Evolutionary conservation across 2,113 vertebrate species (phyloP).

Genomic region (Talpa occidentalis): DNA sequence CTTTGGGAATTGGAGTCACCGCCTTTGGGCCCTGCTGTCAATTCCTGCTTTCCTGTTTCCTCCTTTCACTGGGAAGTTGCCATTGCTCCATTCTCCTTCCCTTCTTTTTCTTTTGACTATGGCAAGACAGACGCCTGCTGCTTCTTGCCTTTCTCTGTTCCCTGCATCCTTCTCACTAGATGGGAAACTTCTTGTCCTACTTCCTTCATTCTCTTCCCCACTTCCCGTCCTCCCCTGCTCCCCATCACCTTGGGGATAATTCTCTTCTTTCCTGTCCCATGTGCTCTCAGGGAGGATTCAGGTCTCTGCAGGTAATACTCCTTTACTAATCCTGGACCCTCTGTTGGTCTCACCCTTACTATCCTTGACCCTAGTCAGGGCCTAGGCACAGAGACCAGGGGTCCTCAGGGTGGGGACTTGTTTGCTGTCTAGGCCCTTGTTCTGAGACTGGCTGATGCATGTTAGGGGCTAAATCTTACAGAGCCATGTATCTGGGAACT

Average conservation of each 20-base stretch:
- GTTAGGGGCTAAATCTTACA: constrained; percentile 47
- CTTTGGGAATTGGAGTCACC: constrained; percentile 41
- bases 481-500: neutral
- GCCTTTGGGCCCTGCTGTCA: constrained; percentile 37
- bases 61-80: constrained; percentile 46
- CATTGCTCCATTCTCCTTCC: constrained; percentile 38
- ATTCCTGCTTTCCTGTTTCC: constrained; percentile 15
- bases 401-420: constrained; percentile 13
- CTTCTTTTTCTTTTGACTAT: constrained; percentile 54
- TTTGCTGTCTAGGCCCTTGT: neutral
- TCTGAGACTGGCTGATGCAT: constrained; percentile 63
- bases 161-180: constrained; percentile 64
- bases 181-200: constrained; percentile 61
- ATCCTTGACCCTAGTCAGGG: neutral
- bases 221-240: neutral
- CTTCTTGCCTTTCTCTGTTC: constrained; percentile 54
- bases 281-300: constrained; percentile 98
- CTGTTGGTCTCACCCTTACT: constrained; percentile 42
- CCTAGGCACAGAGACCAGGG: constrained; percentile 29
- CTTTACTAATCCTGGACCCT: constrained; percentile 76
- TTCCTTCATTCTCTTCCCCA: neutral
- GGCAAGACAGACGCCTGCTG: constrained; percentile 41
- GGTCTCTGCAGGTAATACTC: constrained; percentile 96
- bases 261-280: constrained; percentile 86
- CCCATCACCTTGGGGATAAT: constrained; percentile 73